A percentile compares a stretch with the other conserved stretches of the same genome.
Evolutionary conservation across 2,797 vertebrate species (phyloP).

Genomic region (Anguilla megastoma): DNA sequence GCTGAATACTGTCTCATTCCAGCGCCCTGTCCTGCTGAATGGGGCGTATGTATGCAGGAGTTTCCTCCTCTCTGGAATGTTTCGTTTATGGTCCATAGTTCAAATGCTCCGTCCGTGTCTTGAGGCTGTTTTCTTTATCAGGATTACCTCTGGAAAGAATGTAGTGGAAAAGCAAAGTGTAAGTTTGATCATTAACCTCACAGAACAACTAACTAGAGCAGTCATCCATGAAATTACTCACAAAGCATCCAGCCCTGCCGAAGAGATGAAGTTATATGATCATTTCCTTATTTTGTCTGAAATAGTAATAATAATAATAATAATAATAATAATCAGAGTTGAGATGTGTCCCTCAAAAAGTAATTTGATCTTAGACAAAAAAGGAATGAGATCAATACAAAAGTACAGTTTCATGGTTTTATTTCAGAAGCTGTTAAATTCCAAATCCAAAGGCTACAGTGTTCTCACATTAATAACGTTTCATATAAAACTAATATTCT

Average conservation of each 20-base stretch:
- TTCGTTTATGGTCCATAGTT: constrained; percentile 34
- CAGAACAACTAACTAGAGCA: constrained; percentile 36
- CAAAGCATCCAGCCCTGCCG: not conserved
- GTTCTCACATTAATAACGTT: not conserved
- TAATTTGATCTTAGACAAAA: not conserved
- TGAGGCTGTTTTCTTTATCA: constrained; percentile 45
- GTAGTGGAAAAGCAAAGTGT: constrained; percentile 61
- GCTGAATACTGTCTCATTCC: not conserved
- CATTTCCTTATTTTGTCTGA: constrained; percentile 1
- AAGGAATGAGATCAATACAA: not conserved
- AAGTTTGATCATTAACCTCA: constrained; percentile 71
- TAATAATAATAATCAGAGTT: not conserved
- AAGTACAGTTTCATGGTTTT: not conserved
- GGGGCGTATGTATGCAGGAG: constrained; percentile 4
- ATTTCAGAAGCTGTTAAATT: not conserved
- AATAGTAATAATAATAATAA: constrained; percentile 7
- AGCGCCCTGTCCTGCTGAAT: not conserved
- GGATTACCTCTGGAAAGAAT: constrained; percentile 63
- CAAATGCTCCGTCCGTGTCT: constrained; percentile 37
- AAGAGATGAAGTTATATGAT: not conserved
- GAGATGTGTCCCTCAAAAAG: not conserved
- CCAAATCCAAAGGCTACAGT: not conserved
- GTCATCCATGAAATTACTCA: not conserved
- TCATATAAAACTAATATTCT: not conserved
- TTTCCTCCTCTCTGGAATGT: not conserved